Conservation (phyloP, 2,888 invertebrate species). For the Ctena decussata region DNA sequence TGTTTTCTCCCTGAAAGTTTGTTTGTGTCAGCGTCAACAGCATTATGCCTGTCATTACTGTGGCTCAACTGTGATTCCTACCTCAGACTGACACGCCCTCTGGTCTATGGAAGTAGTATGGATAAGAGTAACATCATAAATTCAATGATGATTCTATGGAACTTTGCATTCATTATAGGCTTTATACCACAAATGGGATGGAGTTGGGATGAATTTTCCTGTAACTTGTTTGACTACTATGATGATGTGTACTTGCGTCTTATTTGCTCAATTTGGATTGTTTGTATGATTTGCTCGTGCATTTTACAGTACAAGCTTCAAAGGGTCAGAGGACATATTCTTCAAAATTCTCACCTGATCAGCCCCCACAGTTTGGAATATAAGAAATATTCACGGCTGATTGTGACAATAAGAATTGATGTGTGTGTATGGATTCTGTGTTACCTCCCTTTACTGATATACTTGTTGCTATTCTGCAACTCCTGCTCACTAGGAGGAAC, state of each 20-base stretch:
- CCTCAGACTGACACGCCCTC: constrained; percentile 71
- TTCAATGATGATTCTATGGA: constrained; percentile 80
- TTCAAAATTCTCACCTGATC: constrained; percentile 46
- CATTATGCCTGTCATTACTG: constrained; percentile 73
- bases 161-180: constrained; percentile 80
- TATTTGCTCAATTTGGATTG: constrained; percentile 61
- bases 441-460: constrained; percentile 74
- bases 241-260: constrained; percentile 68
- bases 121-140: constrained; percentile 79
- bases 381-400: constrained; percentile 66
- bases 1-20: constrained; percentile 83
- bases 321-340: constrained; percentile 28
- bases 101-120: constrained; percentile 66
- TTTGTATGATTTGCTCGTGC: constrained; percentile 61
- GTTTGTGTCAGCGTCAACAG: constrained; percentile 77
- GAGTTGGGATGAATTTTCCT: constrained; percentile 60
- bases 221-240: constrained; percentile 73
- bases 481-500: constrained; percentile 46
- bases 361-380: constrained; percentile 66
- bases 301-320: constrained; percentile 58
- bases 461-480: constrained; percentile 65
- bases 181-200: constrained; percentile 82
- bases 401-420: constrained; percentile 70
- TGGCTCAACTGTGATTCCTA: constrained; percentile 77
- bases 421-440: constrained; percentile 67